Percentiles rank a stretch among this genome's conserved stretches.
Evolutionary conservation across 2,888 invertebrate species (phyloP).

Genomic region (Apantesis nais): DNA sequence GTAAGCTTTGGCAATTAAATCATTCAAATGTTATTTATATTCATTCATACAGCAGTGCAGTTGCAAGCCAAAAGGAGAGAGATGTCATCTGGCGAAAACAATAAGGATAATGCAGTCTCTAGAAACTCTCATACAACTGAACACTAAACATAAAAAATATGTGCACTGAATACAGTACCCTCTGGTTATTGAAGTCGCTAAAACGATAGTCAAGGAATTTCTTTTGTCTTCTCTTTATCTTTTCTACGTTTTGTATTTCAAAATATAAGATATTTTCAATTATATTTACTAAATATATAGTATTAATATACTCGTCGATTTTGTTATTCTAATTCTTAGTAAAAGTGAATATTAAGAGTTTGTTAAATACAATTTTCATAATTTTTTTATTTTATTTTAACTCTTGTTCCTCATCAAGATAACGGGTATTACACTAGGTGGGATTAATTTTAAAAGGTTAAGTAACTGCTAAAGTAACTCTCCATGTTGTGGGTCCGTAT

Average conservation of each 20-base stretch:
- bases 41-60: no score
- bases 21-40: background rate
- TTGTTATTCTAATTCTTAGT: background rate
- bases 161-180: background rate
- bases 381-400: background rate
- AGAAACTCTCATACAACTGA: background rate
- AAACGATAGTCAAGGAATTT: background rate
- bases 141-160: background rate
- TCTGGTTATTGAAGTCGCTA: constrained; percentile 5
- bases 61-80: background rate
- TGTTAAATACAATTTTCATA: background rate
- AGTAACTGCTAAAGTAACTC: background rate
- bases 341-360: background rate
- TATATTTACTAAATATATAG: background rate
- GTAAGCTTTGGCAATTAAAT: background rate
- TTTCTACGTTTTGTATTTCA: background rate
- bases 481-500: background rate
- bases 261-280: background rate
- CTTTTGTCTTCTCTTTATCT: background rate
- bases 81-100: background rate
- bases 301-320: background rate
- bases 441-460: no score
- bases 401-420: background rate
- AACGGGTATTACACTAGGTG: background rate
- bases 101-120: background rate